phyloP scores from a whole-genome alignment of 2,888 invertebrate species.

The Drepana falcataria region DNA sequence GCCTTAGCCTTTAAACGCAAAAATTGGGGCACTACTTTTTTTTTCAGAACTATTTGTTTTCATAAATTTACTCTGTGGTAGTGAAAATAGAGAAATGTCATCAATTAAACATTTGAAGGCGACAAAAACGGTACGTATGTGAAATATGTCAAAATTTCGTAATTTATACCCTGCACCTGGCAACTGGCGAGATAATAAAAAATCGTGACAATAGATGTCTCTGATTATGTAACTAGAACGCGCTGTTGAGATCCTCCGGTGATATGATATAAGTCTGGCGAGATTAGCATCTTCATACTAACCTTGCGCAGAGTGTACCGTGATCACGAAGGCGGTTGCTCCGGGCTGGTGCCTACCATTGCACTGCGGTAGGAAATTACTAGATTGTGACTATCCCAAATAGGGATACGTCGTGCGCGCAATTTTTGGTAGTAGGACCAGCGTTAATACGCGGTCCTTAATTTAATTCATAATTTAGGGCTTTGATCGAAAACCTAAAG shows the following conservation, averaged over 20 bases:
- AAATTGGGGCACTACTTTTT: no score
- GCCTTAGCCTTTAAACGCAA: no score
- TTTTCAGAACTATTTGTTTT: no score
- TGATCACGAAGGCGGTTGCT: conserved; percentile 84
- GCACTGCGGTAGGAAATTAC: conserved; percentile 80
- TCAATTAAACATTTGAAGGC: no score
- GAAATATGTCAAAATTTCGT: conserved; percentile 1
- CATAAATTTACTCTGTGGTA: no score
- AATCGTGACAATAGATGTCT: conserved; percentile 53
- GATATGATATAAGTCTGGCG: conserved; percentile 30
- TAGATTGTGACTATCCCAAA: conserved; percentile 78
- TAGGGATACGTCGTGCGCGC: conserved; percentile 78
- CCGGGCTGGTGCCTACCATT: conserved; percentile 82
- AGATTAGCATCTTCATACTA: conserved; percentile 66
- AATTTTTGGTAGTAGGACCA: conserved; percentile 82
- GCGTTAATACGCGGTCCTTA: conserved; percentile 80
- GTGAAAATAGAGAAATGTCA: no score
- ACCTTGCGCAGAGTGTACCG: conserved; percentile 86
- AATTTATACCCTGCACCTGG: neutral
- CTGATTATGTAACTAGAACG: conserved; percentile 38
- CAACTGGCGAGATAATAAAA: conserved; percentile 6
- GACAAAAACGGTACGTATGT: no score
- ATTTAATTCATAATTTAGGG: neutral
- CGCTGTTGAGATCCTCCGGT: conserved; percentile 42
- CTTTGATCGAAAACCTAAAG: no score